phyloP scores from a whole-genome alignment of 2,797 vertebrate species.

The Masticophis lateralis region DNA sequence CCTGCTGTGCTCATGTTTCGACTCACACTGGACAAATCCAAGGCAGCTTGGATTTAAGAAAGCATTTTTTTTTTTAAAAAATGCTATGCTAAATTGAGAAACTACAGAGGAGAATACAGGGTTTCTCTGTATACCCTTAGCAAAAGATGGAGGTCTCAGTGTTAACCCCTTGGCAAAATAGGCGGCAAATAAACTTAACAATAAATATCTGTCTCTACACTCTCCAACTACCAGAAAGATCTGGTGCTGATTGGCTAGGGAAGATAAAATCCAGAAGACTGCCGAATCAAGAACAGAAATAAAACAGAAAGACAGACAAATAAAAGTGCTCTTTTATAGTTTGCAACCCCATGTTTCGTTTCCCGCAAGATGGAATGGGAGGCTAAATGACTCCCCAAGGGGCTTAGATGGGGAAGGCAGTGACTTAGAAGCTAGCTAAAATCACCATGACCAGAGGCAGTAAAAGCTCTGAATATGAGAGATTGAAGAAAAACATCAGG shows the following conservation, averaged over 20 bases:
- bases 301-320: not conserved
- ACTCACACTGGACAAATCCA: constrained; percentile 11
- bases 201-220: not conserved
- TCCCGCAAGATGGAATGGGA: not conserved
- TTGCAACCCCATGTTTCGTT: not conserved
- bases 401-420: not conserved
- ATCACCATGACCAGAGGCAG: not conserved
- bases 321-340: not conserved
- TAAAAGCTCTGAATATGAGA: not conserved
- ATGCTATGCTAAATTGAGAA: not conserved
- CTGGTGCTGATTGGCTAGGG: not conserved
- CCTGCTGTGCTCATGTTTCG: not conserved
- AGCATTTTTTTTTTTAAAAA: not conserved
- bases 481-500: too few relatives aligned
- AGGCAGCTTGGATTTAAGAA: not conserved
- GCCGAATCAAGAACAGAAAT: not conserved
- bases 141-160: not conserved
- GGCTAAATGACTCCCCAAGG: not conserved
- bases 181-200: not conserved
- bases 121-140: not conserved
- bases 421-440: not conserved
- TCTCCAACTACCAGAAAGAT: not conserved
- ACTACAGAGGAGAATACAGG: not conserved
- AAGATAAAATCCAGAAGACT: not conserved
- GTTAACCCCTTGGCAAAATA: not conserved